These are phyloP conservation scores for Augochlora pura DNA, from an alignment of 1,140 invertebrate species.

Conservation along the genomic window DNA sequence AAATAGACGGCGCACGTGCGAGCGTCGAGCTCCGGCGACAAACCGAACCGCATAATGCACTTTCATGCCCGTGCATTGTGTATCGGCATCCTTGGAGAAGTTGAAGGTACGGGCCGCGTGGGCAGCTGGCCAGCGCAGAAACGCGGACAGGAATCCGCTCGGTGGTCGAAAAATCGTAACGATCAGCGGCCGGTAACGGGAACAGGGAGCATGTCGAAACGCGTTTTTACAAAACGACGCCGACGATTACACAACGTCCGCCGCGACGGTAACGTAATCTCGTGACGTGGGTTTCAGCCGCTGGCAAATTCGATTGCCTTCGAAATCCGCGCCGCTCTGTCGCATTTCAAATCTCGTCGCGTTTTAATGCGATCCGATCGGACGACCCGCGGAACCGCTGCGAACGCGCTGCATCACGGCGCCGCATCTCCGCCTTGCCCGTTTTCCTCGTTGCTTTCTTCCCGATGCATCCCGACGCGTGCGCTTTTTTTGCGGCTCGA, in stretches of 20 bases:
- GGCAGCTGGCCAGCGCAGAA: background rate
- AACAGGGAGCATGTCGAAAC: background rate
- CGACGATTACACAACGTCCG: too few relatives aligned
- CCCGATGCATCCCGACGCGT: background rate
- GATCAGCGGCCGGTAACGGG: background rate
- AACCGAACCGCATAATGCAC: too few relatives aligned
- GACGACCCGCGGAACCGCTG: background rate
- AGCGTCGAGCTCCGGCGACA: too few relatives aligned
- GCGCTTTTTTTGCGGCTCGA: background rate
- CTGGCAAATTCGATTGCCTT: background rate
- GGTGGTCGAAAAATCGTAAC: too few relatives aligned
- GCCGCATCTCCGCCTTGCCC: background rate
- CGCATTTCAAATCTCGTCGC: background rate
- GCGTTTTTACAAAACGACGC: background rate
- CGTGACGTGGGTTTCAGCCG: background rate
- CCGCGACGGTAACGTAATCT: background rate
- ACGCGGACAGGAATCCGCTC: background rate
- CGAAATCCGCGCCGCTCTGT: background rate
- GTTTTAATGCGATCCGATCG: constrained; percentile 5
- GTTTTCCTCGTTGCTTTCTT: background rate
- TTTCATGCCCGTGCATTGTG: too few relatives aligned
- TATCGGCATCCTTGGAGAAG: background rate
- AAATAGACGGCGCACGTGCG: too few relatives aligned
- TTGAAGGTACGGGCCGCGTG: constrained; percentile 9
- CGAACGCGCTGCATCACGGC: background rate